Conservation (phyloP, 1,140 invertebrate genomes). For the Dinothrombium tinctorium region DNA sequence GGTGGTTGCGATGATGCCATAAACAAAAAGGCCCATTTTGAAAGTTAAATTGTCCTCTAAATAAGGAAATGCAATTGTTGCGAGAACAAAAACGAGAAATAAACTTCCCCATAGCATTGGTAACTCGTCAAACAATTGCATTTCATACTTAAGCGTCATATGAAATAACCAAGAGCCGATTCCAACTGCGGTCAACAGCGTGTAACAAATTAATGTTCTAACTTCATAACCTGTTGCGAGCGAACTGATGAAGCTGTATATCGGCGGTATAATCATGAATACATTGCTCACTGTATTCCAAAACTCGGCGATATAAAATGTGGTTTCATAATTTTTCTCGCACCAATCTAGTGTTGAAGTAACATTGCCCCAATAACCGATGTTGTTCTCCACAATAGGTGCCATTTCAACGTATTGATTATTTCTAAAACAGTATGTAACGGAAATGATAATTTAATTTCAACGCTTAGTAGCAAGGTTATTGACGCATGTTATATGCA, state of each 20-base stretch:
- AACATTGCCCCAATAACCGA: slow-evolving; percentile 20
- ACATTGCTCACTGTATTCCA: slow-evolving; percentile 26
- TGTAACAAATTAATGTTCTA: slow-evolving; percentile 16
- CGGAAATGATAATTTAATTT: too few species aligned
- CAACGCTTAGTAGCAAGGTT: too few species aligned
- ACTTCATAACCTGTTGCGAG: slow-evolving; percentile 17
- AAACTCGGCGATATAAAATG: slow-evolving; percentile 11
- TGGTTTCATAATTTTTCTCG: slow-evolving; percentile 24
- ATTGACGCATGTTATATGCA: too few species aligned
- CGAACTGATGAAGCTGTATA: slow-evolving; percentile 19
- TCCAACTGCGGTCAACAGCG: slow-evolving; percentile 16
- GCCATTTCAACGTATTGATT: too few species aligned
- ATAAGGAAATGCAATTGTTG: slow-evolving; percentile 6
- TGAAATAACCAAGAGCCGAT: slow-evolving; percentile 27
- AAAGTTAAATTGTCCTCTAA: neutral
- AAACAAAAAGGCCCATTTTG: slow-evolving; percentile 2
- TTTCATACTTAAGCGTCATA: slow-evolving; percentile 25
- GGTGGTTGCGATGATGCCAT: slow-evolving; percentile 9
- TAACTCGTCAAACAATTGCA: slow-evolving; percentile 26
- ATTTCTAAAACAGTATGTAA: too few species aligned
- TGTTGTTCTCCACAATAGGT: too few species aligned
- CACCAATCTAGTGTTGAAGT: slow-evolving; percentile 29
- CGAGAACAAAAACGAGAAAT: slow-evolving; percentile 19
- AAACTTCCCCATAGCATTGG: slow-evolving; percentile 22
- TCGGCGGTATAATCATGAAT: slow-evolving; percentile 24